These are phyloP conservation scores for Sphaerodactylus townsendi DNA, from an alignment of 2,113 vertebrate species.

Conservation along the genomic window DNA sequence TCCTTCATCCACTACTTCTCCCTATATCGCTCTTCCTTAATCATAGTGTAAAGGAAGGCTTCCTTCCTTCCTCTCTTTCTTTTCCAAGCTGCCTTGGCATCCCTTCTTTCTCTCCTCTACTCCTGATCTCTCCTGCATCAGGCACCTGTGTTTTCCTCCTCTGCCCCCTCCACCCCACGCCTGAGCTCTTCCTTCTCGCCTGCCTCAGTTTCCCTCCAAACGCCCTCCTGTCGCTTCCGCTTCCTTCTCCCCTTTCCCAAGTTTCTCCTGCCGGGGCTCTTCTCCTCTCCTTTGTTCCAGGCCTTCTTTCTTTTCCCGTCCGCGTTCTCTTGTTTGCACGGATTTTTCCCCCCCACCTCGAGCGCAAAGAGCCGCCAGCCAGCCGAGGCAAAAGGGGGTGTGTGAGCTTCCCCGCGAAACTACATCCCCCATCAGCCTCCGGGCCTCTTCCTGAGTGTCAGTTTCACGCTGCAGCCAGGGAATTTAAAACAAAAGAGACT, in stretches of 20 bases:
- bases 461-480: slow-evolving; percentile 42
- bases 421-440: slow-evolving; percentile 52
- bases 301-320: neutral
- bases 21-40: neutral
- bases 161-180: too few relatives aligned
- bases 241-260: neutral
- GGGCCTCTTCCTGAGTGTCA: slow-evolving; percentile 16
- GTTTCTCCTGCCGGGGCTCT: neutral
- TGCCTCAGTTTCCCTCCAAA: neutral
- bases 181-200: neutral
- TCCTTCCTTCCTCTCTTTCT: too few relatives aligned
- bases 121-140: too few relatives aligned
- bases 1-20: neutral
- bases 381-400: neutral
- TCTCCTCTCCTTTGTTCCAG: neutral
- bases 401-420: neutral
- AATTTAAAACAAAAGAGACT: slow-evolving; percentile 60
- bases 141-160: neutral
- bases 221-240: neutral
- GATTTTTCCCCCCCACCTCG: neutral
- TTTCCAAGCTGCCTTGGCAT: neutral
- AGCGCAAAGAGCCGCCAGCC: neutral
- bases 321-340: neutral
- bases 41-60: too few relatives aligned
- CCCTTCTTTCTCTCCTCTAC: neutral